Evolutionary conservation across 2,888 invertebrate species (phyloP).

Genomic region (Tetranychus piercei): DNA sequence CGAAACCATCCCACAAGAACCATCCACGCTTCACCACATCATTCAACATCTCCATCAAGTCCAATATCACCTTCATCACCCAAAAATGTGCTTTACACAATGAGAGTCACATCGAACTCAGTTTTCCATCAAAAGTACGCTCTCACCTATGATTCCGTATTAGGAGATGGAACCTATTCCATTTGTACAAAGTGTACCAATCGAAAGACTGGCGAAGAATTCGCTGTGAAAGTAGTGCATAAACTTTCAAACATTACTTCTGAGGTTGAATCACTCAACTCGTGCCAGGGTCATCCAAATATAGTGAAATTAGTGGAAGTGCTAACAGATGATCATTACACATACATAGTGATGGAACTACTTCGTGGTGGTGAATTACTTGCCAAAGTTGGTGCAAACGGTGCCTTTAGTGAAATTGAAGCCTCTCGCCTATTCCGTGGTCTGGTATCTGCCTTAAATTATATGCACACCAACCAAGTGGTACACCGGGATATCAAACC

Average conservation of each 20-base stretch:
- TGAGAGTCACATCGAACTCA: slow-evolving; percentile 37
- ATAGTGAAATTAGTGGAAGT: slow-evolving; percentile 66
- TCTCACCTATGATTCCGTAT: slow-evolving; percentile 39
- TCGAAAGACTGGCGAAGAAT: slow-evolving; percentile 51
- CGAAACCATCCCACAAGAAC: too few relatives aligned
- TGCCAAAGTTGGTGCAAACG: slow-evolving; percentile 44
- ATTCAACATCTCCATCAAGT: too few relatives aligned
- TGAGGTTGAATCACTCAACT: slow-evolving; percentile 57
- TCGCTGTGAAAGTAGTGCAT: slow-evolving; percentile 70
- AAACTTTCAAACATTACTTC: slow-evolving; percentile 46
- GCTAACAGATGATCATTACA: slow-evolving; percentile 60
- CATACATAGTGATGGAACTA: slow-evolving; percentile 75
- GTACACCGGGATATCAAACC: slow-evolving; percentile 89
- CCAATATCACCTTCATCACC: too few relatives aligned
- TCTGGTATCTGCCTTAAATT: slow-evolving; percentile 60
- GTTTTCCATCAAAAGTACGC: slow-evolving; percentile 69
- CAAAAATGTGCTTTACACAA: too few relatives aligned
- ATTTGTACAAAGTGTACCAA: slow-evolving; percentile 54
- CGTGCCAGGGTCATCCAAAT: slow-evolving; percentile 72
- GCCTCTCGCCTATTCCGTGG: slow-evolving; percentile 63
- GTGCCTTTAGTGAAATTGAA: slow-evolving; percentile 52
- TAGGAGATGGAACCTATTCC: slow-evolving; percentile 71
- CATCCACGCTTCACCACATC: too few relatives aligned
- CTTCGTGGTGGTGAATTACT: slow-evolving; percentile 64
- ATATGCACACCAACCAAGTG: slow-evolving; percentile 62